phyloP scores from a whole-genome alignment of 2,888 invertebrate genomes.

The Drosophila nr. perissopoda region DNA sequence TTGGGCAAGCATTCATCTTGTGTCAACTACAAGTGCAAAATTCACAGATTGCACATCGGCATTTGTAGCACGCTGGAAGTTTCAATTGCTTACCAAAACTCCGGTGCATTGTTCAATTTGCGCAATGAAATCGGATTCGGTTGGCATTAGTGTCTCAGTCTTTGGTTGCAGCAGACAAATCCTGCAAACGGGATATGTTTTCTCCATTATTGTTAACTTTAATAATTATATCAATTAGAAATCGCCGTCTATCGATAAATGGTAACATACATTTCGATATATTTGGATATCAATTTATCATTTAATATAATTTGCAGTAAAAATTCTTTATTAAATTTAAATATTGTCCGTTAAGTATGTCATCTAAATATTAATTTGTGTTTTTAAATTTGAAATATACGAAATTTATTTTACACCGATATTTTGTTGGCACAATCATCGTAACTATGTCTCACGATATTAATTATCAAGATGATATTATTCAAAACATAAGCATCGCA shows the following conservation, averaged over 20 bases:
- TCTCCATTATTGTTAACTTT: slow-evolving; percentile 18
- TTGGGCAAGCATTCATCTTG: slow-evolving; percentile 49
- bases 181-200: slow-evolving; percentile 61
- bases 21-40: slow-evolving; percentile 50
- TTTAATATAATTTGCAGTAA: background rate
- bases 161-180: slow-evolving; percentile 69
- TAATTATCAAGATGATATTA: slow-evolving; percentile 14
- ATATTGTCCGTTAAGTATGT: background rate
- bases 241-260: slow-evolving; percentile 1
- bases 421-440: background rate
- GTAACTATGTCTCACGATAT: background rate
- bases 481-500: slow-evolving; percentile 38
- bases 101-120: slow-evolving; percentile 74
- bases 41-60: background rate
- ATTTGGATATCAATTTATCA: slow-evolving; percentile 2
- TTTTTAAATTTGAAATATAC: background rate
- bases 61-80: background rate
- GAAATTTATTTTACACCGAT: slow-evolving; percentile 11
- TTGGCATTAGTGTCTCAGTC: slow-evolving; percentile 52
- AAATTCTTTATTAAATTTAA: background rate
- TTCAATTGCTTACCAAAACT: slow-evolving; percentile 54
- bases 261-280: background rate
- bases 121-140: slow-evolving; percentile 42
- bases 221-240: slow-evolving; percentile 14
- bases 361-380: background rate